Base-by-base conservation (phyloP, 2,888 invertebrate genomes). In the Uropetala carovei region DNA sequence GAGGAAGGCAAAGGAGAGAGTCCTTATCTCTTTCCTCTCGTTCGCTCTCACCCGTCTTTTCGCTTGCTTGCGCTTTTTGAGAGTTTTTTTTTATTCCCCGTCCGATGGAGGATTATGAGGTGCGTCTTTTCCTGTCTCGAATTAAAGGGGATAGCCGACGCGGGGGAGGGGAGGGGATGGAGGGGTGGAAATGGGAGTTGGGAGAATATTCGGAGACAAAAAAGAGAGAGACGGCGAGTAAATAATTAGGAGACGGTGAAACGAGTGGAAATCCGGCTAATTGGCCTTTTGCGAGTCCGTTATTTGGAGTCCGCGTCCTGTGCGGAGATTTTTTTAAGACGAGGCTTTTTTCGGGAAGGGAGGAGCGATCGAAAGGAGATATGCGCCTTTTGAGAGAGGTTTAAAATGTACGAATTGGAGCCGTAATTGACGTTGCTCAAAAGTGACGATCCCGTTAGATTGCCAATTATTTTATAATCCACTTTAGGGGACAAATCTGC, bases 221-320 rank as follows among this genome's bases (percentile, higher is more conserved):
- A 89, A 60, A 68, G 18, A 60, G 27, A 89, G 64, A 89, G 89
- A 22, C 83, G 14, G 86, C 22, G 27, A 59, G 89, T 43, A 89
- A 89, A 89, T 89, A 89, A 89, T 89, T 89, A 89, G 89, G 89
- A 64, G 89, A 89, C 43, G 64, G 60, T 43, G 86, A 89, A 64
- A 89, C 68, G 89, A 89, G 89, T 89, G 64, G 89, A 64, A 89
- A 89, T 89, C 89, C 89, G 89, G 64, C 89, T 89, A 89, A 89
- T 89, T 89, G 89, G 89, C 89, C 64, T 89, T 68, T 18, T 89
- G 64, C 64, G 86, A 86, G 86, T 58, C 22, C 89, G 64, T 89
- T 68, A 89, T 89, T 89, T 89, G 64, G 43, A 89, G 83, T 56
- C 57, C n/a, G 83, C 57, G 57, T 57, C 18, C 57, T 43, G n/a